A percentile compares a stretch with the other conserved stretches of the same genome.
These are phyloP conservation scores for Clarias pachynema DNA, from an alignment of 2,797 vertebrate species.

Conservation along the genomic window DNA sequence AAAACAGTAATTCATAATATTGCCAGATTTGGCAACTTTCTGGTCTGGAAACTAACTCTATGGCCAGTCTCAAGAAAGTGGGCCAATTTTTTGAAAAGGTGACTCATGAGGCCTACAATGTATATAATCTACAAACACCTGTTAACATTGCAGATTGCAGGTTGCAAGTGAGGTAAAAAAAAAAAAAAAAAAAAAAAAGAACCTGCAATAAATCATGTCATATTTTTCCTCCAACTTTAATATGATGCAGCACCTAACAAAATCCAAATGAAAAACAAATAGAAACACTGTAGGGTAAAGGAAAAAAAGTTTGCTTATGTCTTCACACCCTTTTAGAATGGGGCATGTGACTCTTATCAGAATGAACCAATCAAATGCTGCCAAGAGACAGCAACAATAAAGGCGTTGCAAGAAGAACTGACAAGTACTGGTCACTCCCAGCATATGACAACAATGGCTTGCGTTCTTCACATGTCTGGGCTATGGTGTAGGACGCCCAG, in stretches of 20 bases:
- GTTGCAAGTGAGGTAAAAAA: background rate
- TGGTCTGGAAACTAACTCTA: background rate
- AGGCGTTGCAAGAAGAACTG: background rate
- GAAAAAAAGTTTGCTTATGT: background rate
- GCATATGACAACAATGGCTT: background rate
- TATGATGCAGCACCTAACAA: background rate
- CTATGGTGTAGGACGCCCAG: background rate
- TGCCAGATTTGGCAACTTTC: background rate
- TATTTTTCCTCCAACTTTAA: background rate
- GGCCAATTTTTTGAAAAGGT: slow-evolving; percentile 1
- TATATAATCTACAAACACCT: background rate
- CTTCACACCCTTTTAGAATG: background rate
- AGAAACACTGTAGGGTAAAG: background rate
- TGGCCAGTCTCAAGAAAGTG: too few relatives aligned
- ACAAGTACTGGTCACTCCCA: background rate
- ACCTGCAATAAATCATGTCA: background rate
- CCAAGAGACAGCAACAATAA: background rate
- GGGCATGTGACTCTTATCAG: background rate
- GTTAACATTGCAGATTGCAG: background rate
- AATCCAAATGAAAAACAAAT: background rate
- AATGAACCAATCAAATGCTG: background rate
- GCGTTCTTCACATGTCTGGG: background rate
- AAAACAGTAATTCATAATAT: background rate
- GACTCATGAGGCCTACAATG: background rate
- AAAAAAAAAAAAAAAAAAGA: too few relatives aligned